phyloP scores from a whole-genome alignment of 1,140 invertebrate species.

The Bombus difficillimus region DNA sequence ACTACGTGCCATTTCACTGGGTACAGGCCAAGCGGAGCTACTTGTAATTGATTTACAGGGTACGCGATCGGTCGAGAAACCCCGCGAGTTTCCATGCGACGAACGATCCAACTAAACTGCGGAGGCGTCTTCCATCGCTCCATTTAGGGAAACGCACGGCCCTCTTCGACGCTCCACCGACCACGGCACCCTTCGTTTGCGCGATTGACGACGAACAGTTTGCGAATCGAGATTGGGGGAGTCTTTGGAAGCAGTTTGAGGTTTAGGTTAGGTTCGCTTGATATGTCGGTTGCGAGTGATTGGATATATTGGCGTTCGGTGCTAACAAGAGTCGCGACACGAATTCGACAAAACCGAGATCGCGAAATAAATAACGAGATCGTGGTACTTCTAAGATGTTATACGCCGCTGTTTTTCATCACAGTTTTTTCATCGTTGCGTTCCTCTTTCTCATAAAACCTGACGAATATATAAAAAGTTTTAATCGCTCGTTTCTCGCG shows the following conservation, averaged over 20 bases:
- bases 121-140: constrained; percentile 50
- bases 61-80: constrained; percentile 55
- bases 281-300: not conserved
- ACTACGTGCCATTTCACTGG: constrained; percentile 79
- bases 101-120: constrained; percentile 23
- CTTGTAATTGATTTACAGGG: constrained; percentile 82
- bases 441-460: too few relatives aligned
- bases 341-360: not conserved
- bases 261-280: not conserved
- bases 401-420: too few relatives aligned
- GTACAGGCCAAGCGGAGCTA: constrained; percentile 58
- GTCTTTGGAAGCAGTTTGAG: not conserved
- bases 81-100: constrained; percentile 39
- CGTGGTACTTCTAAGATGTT: not conserved
- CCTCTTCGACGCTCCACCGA: not conserved
- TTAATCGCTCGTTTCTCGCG: too few relatives aligned
- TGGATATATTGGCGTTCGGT: not conserved
- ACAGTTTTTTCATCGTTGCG: too few relatives aligned
- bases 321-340: not conserved
- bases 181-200: constrained; percentile 17
- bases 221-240: not conserved
- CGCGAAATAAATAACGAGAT: not conserved
- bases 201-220: constrained; percentile 48
- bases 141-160: constrained; percentile 43
- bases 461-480: accelerated